Conservation (phyloP, 2,113 vertebrate genomes). For the Phainopepla nitens region DNA sequence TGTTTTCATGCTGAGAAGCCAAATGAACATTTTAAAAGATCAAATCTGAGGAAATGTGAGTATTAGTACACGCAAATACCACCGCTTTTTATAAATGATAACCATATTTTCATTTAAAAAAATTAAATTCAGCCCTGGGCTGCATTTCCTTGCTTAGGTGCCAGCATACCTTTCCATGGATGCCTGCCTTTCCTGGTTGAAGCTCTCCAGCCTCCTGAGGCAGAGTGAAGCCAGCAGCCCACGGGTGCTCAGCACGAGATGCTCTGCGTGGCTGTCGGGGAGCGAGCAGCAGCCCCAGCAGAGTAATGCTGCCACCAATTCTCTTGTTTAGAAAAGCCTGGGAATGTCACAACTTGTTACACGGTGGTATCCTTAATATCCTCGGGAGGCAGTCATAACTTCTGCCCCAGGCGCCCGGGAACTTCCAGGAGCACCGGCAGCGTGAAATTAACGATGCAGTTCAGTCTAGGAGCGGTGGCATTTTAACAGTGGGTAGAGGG, state of each 20-base stretch:
- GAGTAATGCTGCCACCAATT: not conserved
- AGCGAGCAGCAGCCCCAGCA: not conserved
- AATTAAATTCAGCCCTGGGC: not conserved
- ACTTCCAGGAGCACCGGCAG: not conserved
- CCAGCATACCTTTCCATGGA: not conserved
- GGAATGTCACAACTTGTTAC: not conserved
- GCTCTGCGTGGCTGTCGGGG: not conserved
- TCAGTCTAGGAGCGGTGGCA: not conserved
- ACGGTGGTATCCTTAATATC: not conserved
- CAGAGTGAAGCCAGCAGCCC: not conserved
- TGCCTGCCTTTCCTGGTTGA: not conserved
- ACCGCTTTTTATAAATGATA: not conserved
- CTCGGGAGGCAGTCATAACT: not conserved
- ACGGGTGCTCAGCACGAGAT: fast-evolving
- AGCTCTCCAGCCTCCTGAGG: not conserved
- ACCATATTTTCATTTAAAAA: not conserved
- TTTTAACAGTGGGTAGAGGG: not conserved
- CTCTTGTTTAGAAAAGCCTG: not conserved
- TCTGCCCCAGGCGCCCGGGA: not conserved
- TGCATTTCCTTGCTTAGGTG: not conserved
- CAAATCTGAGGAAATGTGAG: not conserved
- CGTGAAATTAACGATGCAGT: not conserved
- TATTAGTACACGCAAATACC: not conserved
- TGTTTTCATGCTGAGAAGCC: not conserved
- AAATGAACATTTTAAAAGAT: not conserved